Conservation (phyloP, 1,140 invertebrate genomes). For the Pogonomyrmex californicus region DNA sequence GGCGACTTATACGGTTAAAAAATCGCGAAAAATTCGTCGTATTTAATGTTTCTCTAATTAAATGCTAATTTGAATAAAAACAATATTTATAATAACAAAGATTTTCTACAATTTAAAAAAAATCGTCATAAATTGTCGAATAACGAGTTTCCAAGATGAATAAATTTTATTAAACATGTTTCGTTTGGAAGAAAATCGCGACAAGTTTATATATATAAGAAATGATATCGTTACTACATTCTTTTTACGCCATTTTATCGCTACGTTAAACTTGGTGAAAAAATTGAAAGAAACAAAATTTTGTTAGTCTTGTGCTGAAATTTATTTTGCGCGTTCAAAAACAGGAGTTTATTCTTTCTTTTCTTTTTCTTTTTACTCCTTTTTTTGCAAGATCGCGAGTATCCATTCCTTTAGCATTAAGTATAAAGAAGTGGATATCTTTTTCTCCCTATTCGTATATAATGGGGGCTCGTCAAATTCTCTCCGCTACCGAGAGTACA, state of each 20-base stretch:
- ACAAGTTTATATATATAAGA: background rate
- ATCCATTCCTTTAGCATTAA: constrained; percentile 46
- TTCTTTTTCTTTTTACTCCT: background rate
- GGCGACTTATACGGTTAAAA: background rate
- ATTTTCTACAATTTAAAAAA: background rate
- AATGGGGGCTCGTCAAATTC: constrained; percentile 58
- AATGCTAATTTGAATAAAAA: background rate
- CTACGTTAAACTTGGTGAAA: background rate
- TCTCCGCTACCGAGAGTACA: constrained; percentile 59
- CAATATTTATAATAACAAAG: background rate
- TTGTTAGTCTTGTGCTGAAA: background rate
- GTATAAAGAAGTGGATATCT: constrained; percentile 59
- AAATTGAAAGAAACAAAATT: background rate
- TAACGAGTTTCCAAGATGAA: background rate
- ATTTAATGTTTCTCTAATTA: constrained; percentile 24
- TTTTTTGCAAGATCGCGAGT: constrained; percentile 40
- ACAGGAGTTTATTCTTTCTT: background rate
- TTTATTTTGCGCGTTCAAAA: constrained; percentile 26
- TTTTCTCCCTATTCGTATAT: constrained; percentile 52
- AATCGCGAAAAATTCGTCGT: background rate
- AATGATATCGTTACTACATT: background rate
- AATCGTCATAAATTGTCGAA: constrained; percentile 3
- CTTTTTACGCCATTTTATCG: background rate
- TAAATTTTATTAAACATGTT: background rate
- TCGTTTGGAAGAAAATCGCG: background rate